phyloP scores from a whole-genome alignment of 2,797 vertebrate species.

The Leptodactylus fallax region DNA sequence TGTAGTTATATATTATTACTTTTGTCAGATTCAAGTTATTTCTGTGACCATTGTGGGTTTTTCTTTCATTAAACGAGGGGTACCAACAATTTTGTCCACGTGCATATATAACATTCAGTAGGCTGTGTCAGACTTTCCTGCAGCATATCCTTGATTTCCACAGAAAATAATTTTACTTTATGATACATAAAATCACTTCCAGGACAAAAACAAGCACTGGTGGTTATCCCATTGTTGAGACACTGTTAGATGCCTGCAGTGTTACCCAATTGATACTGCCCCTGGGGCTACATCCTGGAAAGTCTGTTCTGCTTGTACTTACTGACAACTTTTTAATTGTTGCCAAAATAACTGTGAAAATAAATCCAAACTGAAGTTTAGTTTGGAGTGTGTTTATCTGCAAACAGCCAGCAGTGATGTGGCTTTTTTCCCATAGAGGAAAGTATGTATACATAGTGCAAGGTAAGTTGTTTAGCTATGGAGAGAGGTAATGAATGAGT shows the following conservation, averaged over 20 bases:
- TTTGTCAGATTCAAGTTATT: too few relatives aligned
- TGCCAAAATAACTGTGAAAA: slow-evolving; percentile 16
- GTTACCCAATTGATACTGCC: not conserved
- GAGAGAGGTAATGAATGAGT: slow-evolving; percentile 51
- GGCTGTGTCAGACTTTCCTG: too few relatives aligned
- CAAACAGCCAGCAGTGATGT: slow-evolving; percentile 26
- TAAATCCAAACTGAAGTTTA: not conserved
- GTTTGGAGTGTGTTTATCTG: not conserved
- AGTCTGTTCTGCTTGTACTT: not conserved
- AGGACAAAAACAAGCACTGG: too few relatives aligned
- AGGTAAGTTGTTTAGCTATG: slow-evolving; percentile 53
- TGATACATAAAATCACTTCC: not conserved
- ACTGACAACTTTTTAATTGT: not conserved
- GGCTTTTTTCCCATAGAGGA: slow-evolving; percentile 34
- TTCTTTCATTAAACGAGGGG: too few relatives aligned
- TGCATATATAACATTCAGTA: too few relatives aligned
- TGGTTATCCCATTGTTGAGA: not conserved
- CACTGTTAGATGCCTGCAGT: not conserved
- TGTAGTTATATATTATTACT: too few relatives aligned
- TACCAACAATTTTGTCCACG: too few relatives aligned
- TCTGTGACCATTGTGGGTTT: too few relatives aligned
- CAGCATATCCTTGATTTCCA: too few relatives aligned
- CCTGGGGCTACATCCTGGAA: not conserved
- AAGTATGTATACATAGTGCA: slow-evolving; percentile 43
- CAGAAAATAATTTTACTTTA: too few relatives aligned